phyloP scores from a whole-genome alignment of 1,140 invertebrate species.

The Phocides pigmalion region DNA sequence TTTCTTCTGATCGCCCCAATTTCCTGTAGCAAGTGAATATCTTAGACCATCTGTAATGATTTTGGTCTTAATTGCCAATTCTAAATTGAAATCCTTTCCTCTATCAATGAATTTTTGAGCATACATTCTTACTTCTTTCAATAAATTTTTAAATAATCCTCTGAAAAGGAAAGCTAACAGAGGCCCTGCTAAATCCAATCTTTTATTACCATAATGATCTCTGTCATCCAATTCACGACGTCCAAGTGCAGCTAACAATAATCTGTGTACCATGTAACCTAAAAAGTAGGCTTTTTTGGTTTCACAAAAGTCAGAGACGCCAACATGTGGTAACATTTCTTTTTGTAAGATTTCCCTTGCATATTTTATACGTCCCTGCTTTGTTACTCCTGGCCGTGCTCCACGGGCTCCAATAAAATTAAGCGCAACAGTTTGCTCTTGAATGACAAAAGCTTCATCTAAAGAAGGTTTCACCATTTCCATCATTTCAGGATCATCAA shows the following conservation, averaged over 20 bases:
- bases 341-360: conserved; percentile 99
- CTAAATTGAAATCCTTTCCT: conserved; percentile 99
- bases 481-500: conserved; percentile 99
- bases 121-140: conserved; percentile 98
- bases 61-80: conserved; percentile 98
- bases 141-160: conserved; percentile 96
- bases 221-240: conserved; percentile 98
- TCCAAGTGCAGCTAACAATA: conserved; percentile 96
- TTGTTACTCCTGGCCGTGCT: conserved; percentile 98
- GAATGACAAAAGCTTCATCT: conserved; percentile 99
- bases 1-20: conserved; percentile 99
- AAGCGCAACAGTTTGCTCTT: conserved; percentile 98
- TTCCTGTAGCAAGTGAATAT: conserved; percentile 99
- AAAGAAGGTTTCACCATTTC: conserved; percentile 99
- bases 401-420: conserved; percentile 99
- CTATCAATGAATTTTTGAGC: conserved; percentile 99
- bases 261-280: conserved; percentile 99
- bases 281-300: conserved; percentile 99
- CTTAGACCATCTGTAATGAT: conserved; percentile 99
- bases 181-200: conserved; percentile 98
- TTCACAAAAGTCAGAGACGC: conserved; percentile 99
- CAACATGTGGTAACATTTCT: conserved; percentile 99
- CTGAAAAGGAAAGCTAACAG: conserved; percentile 97
- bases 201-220: conserved; percentile 99
- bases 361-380: conserved; percentile 99